Base-by-base conservation (phyloP, 2,797 vertebrate species). In the Erithacus rubecula region DNA sequence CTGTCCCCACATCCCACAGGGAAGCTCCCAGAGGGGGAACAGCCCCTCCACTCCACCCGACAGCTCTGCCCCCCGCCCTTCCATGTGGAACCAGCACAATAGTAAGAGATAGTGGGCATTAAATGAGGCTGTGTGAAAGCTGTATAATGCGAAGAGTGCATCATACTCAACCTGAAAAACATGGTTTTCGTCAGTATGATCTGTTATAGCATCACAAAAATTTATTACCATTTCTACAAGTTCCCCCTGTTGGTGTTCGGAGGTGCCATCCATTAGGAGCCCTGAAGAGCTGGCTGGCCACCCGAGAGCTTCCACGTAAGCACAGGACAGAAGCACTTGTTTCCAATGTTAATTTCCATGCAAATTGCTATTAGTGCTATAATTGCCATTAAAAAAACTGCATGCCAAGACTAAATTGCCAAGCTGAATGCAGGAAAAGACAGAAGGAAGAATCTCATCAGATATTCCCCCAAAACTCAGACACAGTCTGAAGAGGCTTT, bases 21-120 rank as follows among this genome's bases (percentile, higher is more conserved):
- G 41, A 41, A 41, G 41, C 41, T 41, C 41, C 16, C 41, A 41
- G 41, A 41, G 41, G 7, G 41, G 41, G 41, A 16, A 41, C 41
- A 41, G 41, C 16, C 41, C 16, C 41, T 7, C 41, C 16, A 16
- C 5, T 39, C 41, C 41, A 15, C 41, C 41, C 7, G 16, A 7
- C 6, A 15, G 39, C 39, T 41, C 39, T 10, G 7, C 39, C 15
- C 39, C 15, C 15, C 39, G 16, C 39, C 39, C 39, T 41, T 41
- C 39, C 39, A 41, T 41, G 39, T 41, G 39, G 39, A 41, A 16
- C 39, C 39, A 41, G 39, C 39, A 41, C 39, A 37, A 39, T 14
- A 87, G 76, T 92, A 92, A 91, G 79, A 82, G 20, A 83, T 19
- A 90, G 26, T 36, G 74, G 63, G 51, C 49, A 84, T 90, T 95